These are phyloP conservation scores for Tauraco erythrolophus DNA, from an alignment of 2,113 vertebrate genomes.

Conservation along the genomic window DNA sequence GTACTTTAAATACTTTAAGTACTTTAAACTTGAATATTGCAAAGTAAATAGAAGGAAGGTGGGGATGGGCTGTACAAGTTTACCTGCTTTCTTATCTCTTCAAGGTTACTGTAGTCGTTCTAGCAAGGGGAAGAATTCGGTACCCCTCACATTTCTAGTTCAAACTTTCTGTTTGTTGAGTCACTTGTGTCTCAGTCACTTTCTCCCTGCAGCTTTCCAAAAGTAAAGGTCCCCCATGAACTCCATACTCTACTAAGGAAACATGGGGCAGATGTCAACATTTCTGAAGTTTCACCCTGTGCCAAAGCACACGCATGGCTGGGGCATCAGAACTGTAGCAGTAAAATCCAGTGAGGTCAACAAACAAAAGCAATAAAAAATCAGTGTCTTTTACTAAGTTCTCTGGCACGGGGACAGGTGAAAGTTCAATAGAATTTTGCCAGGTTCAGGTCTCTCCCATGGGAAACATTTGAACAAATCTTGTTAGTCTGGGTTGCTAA, in stretches of 20 bases:
- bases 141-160: not conserved
- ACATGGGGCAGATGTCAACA: not conserved
- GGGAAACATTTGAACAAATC: constrained; percentile 9
- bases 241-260: constrained; percentile 1
- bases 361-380: constrained; percentile 13
- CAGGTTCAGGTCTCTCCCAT: not conserved
- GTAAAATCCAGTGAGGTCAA: constrained; percentile 24
- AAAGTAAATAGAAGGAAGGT: constrained; percentile 32
- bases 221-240: constrained; percentile 5
- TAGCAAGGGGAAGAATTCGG: not conserved
- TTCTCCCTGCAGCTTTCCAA: constrained; percentile 1
- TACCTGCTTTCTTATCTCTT: not conserved
- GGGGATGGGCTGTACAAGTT: not conserved
- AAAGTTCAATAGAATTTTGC: not conserved
- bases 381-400: constrained; percentile 20
- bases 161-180: not conserved
- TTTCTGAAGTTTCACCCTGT: constrained; percentile 35
- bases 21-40: not conserved
- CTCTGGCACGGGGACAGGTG: constrained; percentile 2
- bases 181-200: not conserved
- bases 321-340: constrained; percentile 2
- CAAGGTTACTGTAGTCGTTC: not conserved
- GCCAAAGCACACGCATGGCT: not conserved
- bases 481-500: not conserved
- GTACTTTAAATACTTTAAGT: constrained; percentile 5